Conservation (phyloP, 2,113 vertebrate species). For the Chrysemys picta region DNA sequence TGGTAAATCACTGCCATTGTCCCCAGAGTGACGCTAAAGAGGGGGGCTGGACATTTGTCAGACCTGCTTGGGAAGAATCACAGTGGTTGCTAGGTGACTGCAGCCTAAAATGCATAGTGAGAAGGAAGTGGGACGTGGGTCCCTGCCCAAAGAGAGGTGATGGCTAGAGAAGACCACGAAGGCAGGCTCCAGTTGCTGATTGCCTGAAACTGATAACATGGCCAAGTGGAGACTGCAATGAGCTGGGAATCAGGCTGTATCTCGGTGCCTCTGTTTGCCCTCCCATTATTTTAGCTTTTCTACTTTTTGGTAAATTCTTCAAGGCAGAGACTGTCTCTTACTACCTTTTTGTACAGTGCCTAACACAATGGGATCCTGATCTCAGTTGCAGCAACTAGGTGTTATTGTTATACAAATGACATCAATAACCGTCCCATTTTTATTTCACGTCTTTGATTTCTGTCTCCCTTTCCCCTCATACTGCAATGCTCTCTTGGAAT, state of each 20-base stretch:
- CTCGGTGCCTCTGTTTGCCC: not conserved
- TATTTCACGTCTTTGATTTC: not conserved
- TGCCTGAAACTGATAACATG: too few relatives aligned
- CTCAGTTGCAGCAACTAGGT: not conserved
- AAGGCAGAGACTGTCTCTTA: not conserved
- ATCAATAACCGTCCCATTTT: not conserved
- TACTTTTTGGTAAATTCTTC: not conserved
- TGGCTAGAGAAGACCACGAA: too few relatives aligned
- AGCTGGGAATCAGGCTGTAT: not conserved
- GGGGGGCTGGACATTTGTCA: too few relatives aligned
- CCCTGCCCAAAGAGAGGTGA: too few relatives aligned
- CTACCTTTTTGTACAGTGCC: not conserved
- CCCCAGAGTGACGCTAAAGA: too few relatives aligned
- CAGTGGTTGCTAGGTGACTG: too few relatives aligned
- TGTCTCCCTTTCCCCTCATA: not conserved
- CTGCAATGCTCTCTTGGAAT: not conserved
- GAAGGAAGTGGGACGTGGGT: too few relatives aligned
- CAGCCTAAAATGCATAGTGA: too few relatives aligned
- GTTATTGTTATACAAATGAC: not conserved
- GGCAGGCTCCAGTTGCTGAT: too few relatives aligned
- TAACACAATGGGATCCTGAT: not conserved
- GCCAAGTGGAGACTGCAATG: too few relatives aligned
- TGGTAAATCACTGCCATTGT: too few relatives aligned
- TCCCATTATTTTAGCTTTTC: not conserved
- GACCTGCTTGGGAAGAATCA: too few relatives aligned